Conservation (phyloP, 2,888 invertebrate species). For the Zaprionus bogoriensis region DNA sequence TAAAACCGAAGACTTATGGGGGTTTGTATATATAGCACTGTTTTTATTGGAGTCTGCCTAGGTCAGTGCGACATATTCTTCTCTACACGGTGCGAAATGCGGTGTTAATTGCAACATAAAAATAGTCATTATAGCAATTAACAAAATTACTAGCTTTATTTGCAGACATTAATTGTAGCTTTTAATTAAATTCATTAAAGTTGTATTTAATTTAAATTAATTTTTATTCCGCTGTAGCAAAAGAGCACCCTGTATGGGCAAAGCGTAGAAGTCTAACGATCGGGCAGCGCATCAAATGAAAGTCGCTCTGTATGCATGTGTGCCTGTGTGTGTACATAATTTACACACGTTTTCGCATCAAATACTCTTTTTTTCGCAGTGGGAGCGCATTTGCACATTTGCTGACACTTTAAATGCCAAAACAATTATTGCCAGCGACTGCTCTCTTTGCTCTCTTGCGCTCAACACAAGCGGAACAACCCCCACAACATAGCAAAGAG, state of each 20-base stretch:
- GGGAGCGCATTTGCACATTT: constrained; percentile 40
- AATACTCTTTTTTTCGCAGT: constrained; percentile 2
- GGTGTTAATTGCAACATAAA: background rate
- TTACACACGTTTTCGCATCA: background rate
- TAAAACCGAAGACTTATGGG: constrained; percentile 36
- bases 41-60: constrained; percentile 11
- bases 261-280: background rate
- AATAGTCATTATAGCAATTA: no score
- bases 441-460: constrained; percentile 27
- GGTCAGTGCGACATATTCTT: constrained; percentile 32
- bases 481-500: constrained; percentile 17
- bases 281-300: background rate
- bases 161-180: no score
- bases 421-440: constrained; percentile 23
- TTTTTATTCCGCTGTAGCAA: no score
- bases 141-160: no score
- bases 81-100: constrained; percentile 7
- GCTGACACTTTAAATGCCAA: constrained; percentile 49
- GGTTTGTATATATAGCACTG: constrained; percentile 7
- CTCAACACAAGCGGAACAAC: constrained; percentile 33
- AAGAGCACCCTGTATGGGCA: background rate
- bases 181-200: no score
- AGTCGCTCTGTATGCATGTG: background rate
- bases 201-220: no score
- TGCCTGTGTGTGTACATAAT: constrained; percentile 2